phyloP scores from a whole-genome alignment of 2,113 vertebrate genomes.

The Otis tarda region DNA sequence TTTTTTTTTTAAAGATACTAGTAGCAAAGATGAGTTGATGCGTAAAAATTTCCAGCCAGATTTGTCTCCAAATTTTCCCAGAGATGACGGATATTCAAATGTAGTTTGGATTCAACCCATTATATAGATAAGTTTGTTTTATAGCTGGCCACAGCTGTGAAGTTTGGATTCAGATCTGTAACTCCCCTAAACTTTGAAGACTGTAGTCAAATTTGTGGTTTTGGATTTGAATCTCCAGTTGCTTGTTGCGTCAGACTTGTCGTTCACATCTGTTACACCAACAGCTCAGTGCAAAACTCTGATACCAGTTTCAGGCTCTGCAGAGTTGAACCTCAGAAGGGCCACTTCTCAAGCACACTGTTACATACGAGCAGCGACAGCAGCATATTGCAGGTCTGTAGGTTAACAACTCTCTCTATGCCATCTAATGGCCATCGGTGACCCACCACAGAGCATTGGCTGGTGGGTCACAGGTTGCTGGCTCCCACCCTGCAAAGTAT shows the following conservation, averaged over 20 bases:
- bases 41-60: conserved; percentile 12
- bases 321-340: neutral
- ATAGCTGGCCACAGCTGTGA: conserved; percentile 41
- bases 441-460: neutral
- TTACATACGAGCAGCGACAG: neutral
- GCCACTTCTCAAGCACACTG: neutral
- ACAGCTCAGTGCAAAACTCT: neutral
- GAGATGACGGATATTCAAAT: neutral
- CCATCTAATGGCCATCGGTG: neutral
- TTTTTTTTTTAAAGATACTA: neutral
- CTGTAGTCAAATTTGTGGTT: conserved; percentile 29
- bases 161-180: conserved; percentile 60
- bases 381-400: conserved; percentile 2
- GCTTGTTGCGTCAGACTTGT: neutral
- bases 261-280: neutral
- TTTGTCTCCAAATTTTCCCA: neutral
- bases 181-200: conserved; percentile 18
- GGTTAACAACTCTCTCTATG: neutral
- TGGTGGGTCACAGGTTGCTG: neutral
- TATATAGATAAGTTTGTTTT: conserved; percentile 25
- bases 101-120: neutral
- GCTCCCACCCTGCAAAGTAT: neutral
- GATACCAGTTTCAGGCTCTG: neutral
- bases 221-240: conserved; percentile 25
- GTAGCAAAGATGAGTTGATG: neutral